These are phyloP conservation scores for Amphiprion ocellaris DNA, from an alignment of 2,113 vertebrate species.

Conservation along the genomic window DNA sequence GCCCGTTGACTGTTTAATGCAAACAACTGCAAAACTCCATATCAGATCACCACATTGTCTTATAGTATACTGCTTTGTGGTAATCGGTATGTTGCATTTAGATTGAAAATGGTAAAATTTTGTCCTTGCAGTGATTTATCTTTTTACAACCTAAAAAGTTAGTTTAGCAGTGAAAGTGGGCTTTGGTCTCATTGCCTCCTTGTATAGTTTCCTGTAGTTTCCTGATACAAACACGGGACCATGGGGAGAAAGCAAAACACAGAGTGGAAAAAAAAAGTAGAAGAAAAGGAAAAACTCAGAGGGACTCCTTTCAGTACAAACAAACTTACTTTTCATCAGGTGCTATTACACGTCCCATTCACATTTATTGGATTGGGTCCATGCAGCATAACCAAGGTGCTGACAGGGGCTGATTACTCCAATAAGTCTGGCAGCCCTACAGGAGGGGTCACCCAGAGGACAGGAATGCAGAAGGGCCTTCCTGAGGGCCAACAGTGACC, in stretches of 20 bases:
- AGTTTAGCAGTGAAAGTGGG: not conserved
- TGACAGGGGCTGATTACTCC: conserved; percentile 94
- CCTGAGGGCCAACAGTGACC: conserved; percentile 87
- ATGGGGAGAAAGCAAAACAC: conserved; percentile 16
- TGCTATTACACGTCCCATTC: conserved; percentile 91
- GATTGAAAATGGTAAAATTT: no score
- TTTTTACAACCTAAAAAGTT: not conserved
- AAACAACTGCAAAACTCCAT: no score
- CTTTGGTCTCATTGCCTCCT: not conserved
- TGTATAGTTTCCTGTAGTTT: conserved; percentile 8
- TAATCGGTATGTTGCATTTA: no score
- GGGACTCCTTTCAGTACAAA: conserved; percentile 86
- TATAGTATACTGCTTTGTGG: no score
- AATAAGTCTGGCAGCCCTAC: conserved; percentile 91
- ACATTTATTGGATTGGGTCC: conserved; percentile 91
- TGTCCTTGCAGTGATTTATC: not conserved
- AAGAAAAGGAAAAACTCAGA: conserved; percentile 77
- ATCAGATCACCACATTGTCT: no score
- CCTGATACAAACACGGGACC: conserved; percentile 8
- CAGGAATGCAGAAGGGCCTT: conserved; percentile 88
- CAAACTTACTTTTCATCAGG: conserved; percentile 92
- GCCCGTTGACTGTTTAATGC: no score
- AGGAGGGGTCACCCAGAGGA: conserved; percentile 91
- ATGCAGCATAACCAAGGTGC: conserved; percentile 94
- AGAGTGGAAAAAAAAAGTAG: conserved; percentile 10